These are phyloP conservation scores for Grantiella picta DNA, from an alignment of 2,113 vertebrate genomes.

Conservation along the genomic window DNA sequence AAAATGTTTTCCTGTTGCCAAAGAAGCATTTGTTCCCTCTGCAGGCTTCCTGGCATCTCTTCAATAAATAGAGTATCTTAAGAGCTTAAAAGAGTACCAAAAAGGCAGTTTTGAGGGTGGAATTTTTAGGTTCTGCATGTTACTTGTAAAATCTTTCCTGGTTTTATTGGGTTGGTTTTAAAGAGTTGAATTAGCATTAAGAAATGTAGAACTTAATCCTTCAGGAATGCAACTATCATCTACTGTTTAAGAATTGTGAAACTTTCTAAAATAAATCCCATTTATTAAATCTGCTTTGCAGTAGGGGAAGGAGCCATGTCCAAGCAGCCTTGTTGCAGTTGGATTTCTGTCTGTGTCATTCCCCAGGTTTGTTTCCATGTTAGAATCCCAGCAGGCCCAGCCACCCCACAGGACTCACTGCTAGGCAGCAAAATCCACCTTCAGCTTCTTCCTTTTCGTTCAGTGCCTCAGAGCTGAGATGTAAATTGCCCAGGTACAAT, in stretches of 20 bases:
- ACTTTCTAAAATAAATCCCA: slow-evolving; percentile 62
- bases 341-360: slow-evolving; percentile 19
- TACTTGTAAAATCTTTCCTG: slow-evolving; percentile 39
- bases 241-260: slow-evolving; percentile 63
- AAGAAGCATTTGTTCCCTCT: slow-evolving; percentile 57
- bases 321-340: background rate
- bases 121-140: slow-evolving; percentile 33
- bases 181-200: slow-evolving; percentile 64
- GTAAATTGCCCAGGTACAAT: background rate
- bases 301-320: slow-evolving; percentile 26
- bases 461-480: background rate
- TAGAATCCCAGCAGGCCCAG: slow-evolving; percentile 28
- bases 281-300: slow-evolving; percentile 54
- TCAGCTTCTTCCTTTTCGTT: background rate
- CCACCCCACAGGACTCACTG: background rate
- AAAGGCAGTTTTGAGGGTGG: slow-evolving; percentile 38
- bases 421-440: background rate
- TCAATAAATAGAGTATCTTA: slow-evolving; percentile 38
- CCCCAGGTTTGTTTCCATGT: slow-evolving; percentile 1
- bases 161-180: slow-evolving; percentile 41
- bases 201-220: slow-evolving; percentile 53
- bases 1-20: slow-evolving; percentile 53
- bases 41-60: slow-evolving; percentile 39
- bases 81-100: slow-evolving; percentile 31
- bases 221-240: slow-evolving; percentile 57